These are phyloP conservation scores for Sebastes trivittatus DNA, from an alignment of 2,797 vertebrate genomes.

Conservation along the genomic window DNA sequence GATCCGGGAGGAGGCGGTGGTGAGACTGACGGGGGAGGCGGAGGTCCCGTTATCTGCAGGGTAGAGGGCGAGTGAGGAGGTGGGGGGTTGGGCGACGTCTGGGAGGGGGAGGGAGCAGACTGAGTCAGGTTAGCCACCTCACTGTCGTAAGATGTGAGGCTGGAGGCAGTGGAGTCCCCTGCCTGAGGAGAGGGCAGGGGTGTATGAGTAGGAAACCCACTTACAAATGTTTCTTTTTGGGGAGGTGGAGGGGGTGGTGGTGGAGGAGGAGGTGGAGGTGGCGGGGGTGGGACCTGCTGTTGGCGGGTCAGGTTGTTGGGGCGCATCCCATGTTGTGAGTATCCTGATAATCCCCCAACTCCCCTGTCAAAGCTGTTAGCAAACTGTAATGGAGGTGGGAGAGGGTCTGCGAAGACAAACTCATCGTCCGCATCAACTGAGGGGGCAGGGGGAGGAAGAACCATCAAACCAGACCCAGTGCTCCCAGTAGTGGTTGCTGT, in stretches of 20 bases:
- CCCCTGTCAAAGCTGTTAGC: constrained; percentile 91
- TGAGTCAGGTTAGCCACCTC: constrained; percentile 95
- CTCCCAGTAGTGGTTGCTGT: constrained; percentile 58
- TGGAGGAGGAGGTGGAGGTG: constrained; percentile 78
- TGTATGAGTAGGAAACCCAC: constrained; percentile 73
- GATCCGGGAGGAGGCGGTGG: constrained; percentile 81
- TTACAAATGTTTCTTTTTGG: constrained; percentile 77
- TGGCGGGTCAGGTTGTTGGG: constrained; percentile 64
- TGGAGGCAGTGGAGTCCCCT: constrained; percentile 91
- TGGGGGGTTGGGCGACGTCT: constrained; percentile 78
- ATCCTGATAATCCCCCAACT: constrained; percentile 55
- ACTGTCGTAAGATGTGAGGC: constrained; percentile 94
- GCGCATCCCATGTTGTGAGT: constrained; percentile 65
- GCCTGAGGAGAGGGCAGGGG: constrained; percentile 83
- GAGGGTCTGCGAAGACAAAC: constrained; percentile 90
- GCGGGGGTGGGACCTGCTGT: constrained; percentile 63
- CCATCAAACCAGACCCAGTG: constrained; percentile 83
- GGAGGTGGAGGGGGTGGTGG: constrained; percentile 69
- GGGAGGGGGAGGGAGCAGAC: constrained; percentile 80
- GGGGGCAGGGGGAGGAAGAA: constrained; percentile 91
- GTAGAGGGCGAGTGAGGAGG: constrained; percentile 75
- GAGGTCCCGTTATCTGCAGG: constrained; percentile 68
- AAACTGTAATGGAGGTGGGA: constrained; percentile 92
- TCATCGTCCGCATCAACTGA: constrained; percentile 92
- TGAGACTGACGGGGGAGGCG: constrained; percentile 81